phyloP scores from a whole-genome alignment of 2,113 vertebrate species.

The Eptatretus burgeri region DNA sequence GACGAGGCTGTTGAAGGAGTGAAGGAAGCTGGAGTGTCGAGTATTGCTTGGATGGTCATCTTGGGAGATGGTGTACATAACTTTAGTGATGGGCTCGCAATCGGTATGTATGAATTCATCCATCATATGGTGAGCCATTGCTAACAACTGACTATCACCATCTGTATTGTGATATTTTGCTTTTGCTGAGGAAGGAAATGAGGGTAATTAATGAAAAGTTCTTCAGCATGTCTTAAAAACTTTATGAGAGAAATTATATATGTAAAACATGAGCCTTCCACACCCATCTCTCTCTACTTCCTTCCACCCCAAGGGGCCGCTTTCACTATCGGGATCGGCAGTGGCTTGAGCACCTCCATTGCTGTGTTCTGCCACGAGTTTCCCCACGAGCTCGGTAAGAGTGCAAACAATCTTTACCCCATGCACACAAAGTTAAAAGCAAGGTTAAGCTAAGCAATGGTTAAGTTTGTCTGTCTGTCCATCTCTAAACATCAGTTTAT shows the following conservation, averaged over 20 bases:
- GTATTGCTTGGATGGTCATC: slow-evolving; percentile 98
- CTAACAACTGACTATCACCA: background rate
- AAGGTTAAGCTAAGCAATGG: no score
- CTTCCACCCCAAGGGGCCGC: slow-evolving; percentile 34
- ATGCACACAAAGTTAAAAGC: no score
- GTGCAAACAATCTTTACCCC: no score
- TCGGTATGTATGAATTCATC: slow-evolving; percentile 32
- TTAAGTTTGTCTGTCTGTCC: no score
- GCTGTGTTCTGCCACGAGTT: slow-evolving; percentile 95
- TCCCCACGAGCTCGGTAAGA: slow-evolving; percentile 77
- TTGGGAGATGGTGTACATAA: slow-evolving; percentile 99
- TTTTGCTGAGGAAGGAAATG: background rate
- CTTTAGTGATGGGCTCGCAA: slow-evolving; percentile 86
- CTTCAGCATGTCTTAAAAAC: background rate
- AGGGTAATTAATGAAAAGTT: background rate
- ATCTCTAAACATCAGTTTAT: no score
- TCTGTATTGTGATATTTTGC: background rate
- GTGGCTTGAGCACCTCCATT: slow-evolving; percentile 86
- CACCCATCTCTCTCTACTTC: background rate
- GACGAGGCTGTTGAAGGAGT: slow-evolving; percentile 57
- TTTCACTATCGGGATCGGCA: slow-evolving; percentile 67
- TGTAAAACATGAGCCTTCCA: background rate
- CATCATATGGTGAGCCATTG: background rate
- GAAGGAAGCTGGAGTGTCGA: slow-evolving; percentile 73
- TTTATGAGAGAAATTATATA: background rate